Evolutionary conservation across 2,113 vertebrate genomes (phyloP).

Genomic region (Acrocephalus kingi): DNA sequence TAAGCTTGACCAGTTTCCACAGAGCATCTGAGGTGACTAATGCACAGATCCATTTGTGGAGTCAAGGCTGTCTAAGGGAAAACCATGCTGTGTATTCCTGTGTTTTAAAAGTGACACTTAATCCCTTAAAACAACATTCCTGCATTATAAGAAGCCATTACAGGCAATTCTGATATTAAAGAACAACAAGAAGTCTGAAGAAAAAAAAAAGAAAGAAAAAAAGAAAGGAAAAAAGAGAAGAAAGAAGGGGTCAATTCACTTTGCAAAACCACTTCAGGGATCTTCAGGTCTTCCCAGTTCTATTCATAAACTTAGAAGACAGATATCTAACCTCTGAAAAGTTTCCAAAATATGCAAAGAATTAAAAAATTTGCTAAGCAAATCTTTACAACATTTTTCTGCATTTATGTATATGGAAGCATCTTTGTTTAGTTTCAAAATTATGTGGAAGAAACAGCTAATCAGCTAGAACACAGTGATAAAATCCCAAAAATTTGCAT

Average conservation of each 20-base stretch:
- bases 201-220: rapidly evolving
- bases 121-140: background rate
- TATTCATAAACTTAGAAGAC: background rate
- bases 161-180: background rate
- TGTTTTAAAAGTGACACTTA: slow-evolving; percentile 12
- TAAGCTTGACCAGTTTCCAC: background rate
- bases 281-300: background rate
- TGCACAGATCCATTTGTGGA: background rate
- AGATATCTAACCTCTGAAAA: background rate
- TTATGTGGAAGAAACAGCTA: background rate
- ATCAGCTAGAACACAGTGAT: background rate
- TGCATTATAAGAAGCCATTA: background rate
- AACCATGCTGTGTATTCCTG: background rate
- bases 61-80: background rate
- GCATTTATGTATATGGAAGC: background rate
- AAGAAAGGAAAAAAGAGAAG: background rate
- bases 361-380: background rate
- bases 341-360: background rate
- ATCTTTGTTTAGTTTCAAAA: background rate
- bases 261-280: background rate
- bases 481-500: background rate
- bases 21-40: background rate
- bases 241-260: background rate
- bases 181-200: background rate
- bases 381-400: background rate